Conservation (phyloP, 1,140 invertebrate species). For the Hypothenemus hampei region DNA sequence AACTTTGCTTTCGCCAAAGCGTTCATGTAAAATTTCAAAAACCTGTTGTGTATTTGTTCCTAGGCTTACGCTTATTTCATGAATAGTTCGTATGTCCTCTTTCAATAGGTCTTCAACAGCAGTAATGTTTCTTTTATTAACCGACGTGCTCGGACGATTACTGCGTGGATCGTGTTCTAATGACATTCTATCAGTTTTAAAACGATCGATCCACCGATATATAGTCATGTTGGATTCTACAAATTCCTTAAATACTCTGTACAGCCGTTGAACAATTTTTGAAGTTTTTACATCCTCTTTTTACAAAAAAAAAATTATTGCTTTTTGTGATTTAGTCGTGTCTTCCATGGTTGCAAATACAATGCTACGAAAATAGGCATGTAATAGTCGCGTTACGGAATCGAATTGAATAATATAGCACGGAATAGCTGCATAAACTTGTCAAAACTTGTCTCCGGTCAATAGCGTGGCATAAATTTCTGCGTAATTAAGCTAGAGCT, state of each 20-base stretch:
- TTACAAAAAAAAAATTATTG: neutral
- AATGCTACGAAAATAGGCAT: neutral
- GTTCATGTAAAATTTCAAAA: too few species aligned
- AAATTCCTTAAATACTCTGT: conserved; percentile 7
- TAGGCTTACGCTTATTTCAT: too few species aligned
- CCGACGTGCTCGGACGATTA: too few species aligned
- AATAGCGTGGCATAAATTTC: neutral
- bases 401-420: neutral
- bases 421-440: neutral
- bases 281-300: neutral
- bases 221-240: conserved; percentile 17
- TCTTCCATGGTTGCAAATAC: too few species aligned
- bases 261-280: conserved; percentile 1
- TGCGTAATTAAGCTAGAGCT: too few species aligned
- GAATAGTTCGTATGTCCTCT: too few species aligned
- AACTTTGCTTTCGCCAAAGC: too few species aligned
- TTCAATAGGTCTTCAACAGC: too few species aligned
- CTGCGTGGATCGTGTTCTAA: conserved; percentile 14
- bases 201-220: conserved; percentile 19
- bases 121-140: too few species aligned
- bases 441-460: neutral
- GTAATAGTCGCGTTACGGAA: neutral
- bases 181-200: conserved; percentile 19
- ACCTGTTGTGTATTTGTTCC: too few species aligned
- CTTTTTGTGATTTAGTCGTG: neutral